Base-by-base conservation (phyloP, 2,797 vertebrate genomes). In the Poeciliopsis turneri region DNA sequence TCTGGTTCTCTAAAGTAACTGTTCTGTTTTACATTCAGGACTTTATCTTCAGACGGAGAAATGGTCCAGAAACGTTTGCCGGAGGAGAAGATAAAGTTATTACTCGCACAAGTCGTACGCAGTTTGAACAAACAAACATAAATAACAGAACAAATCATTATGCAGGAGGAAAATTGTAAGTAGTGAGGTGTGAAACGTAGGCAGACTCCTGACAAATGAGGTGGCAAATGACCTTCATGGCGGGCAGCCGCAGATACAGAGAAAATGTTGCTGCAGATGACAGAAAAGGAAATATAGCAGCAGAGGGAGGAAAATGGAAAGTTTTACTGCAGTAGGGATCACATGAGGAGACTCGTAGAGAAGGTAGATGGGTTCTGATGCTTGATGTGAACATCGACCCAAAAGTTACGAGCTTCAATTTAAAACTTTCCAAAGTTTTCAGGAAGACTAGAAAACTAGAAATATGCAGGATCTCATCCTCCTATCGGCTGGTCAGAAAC, bases 141-240 rank as follows among this genome's bases (percentile, higher is more conserved):
- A 73, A 69, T 2, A 84, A 74, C 45, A 64, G 71, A 73, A 76
- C 70, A 75, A 86, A 79, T 82, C 55, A 78, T 49, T 5, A 72
- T 2, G 53, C 4, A 0, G 78, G 66, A 23, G 36, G 75, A 61
- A 68, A 59, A 68, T 4, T 75, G 76, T 68, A 49, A 51, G 64
- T 36, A 73, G 2, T 79, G 73, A 36, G 36, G 72, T 69, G 66
- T 68, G 82, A 79, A 81, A 77, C 1, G 10, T n/a, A 25, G 59
- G 78, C 68, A 51, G 76, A 78, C 53, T 43, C 70, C 36, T 76
- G 82, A 84, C 64, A 78, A 83, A 84, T 72, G 74, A 81, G 81
- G 61, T 59, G 74, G 36, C 53, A 61, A 84, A 80, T 28, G 80
- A 84, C 87, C 89, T 88, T 86, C 83, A 68, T 74, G 46, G 83